Conservation (phyloP, 2,888 invertebrate species). For the Megastigmus dorsalis region DNA sequence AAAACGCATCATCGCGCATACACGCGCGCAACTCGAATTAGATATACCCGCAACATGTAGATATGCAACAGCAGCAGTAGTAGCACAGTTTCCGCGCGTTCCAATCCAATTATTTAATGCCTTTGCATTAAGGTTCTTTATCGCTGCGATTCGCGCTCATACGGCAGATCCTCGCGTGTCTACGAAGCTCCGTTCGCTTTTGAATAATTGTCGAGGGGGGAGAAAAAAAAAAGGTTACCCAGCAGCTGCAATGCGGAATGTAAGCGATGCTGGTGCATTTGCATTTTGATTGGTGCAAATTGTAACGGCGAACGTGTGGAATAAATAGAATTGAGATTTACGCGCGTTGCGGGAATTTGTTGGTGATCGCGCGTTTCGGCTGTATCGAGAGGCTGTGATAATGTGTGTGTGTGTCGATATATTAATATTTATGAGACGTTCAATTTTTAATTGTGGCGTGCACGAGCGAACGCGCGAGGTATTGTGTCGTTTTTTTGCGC, state of each 20-base stretch:
- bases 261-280: constrained; percentile 18
- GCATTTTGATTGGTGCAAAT: constrained; percentile 30
- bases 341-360: not conserved
- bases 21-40: too few species aligned
- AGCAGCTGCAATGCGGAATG: constrained; percentile 1
- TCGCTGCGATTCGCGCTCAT: not conserved
- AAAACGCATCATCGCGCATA: constrained; percentile 1
- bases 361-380: not conserved
- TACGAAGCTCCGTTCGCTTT: not conserved
- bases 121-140: not conserved
- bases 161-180: not conserved
- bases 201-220: constrained; percentile 26
- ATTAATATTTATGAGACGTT: too few species aligned
- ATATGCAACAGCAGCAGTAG: not conserved
- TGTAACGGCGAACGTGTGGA: constrained; percentile 16
- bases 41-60: too few species aligned
- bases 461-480: too few species aligned
- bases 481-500: too few species aligned
- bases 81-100: constrained; percentile 27
- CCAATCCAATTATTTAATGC: constrained; percentile 38
- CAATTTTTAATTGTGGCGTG: too few species aligned
- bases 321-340: too few species aligned
- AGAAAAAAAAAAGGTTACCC: not conserved
- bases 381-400: too few species aligned
- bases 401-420: too few species aligned